Base-by-base conservation (phyloP, 1,140 invertebrate genomes). In the Bathynomus jamesi region DNA sequence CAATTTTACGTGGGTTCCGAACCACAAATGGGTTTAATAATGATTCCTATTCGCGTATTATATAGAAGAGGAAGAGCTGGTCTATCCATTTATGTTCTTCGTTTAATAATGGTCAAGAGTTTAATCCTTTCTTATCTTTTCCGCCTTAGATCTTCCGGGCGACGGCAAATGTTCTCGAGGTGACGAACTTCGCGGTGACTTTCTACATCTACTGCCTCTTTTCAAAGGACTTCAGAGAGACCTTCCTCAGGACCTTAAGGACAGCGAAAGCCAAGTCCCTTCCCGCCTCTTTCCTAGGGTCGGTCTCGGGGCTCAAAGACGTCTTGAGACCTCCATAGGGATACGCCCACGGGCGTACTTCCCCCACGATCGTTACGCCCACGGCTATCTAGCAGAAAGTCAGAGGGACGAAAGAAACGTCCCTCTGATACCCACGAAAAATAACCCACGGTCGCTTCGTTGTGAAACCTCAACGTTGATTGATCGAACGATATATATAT, bases 161-260 rank as follows among this genome's bases (percentile, higher is more conserved):
- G 0, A 79, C 88, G 28, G 89, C 89, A 11, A 91, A 91, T 81
- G 83, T 90, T 13, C 79, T 91, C 72, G 90, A 91, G 81, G 83
- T 91, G 25, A 87, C 86, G 70, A 90, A 91, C 80, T 91, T 90
- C 78, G 90, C 90, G 46, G 85, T 90, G 61, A 91, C 89, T 3
- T 91, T 91, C 82, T 91, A 91, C 80, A 90, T 91, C 60, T 91
- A 91, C 80, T 90, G 89, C 74, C 80, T 90, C 62, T 91, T 90
- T 80, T 90, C 89, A 31, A 87, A 89, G 78, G 89, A 91, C 76
- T 90, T 90, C 78, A 85, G 89, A 13, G 87, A 86, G 75, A 91
- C 89, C 0, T 83, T 91, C 72, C 80, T 90, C 28, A 82, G 86
- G 25, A 71, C 81, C 3, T 31, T 77, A 17, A 32, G 72, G n/a